Percentiles rank a stretch among this genome's conserved stretches.
These are phyloP conservation scores for Eucera pruinosa DNA, from an alignment of 2,888 invertebrate species.

Conservation along the genomic window DNA sequence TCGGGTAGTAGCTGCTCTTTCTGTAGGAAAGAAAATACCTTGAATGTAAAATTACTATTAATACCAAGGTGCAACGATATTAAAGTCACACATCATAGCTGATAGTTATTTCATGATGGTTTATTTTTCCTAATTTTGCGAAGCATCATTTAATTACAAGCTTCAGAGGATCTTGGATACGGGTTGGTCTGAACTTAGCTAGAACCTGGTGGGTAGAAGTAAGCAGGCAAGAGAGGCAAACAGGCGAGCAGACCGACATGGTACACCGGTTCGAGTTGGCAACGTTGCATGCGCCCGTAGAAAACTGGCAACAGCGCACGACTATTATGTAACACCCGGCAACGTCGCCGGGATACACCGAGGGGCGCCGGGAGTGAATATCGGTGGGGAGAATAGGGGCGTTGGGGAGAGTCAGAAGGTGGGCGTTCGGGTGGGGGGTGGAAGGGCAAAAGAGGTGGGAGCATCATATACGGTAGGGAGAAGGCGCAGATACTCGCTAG, in stretches of 20 bases:
- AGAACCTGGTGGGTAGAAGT: conserved; percentile 23
- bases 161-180: conserved; percentile 17
- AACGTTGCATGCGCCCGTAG: conserved; percentile 57
- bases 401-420: conserved; percentile 58
- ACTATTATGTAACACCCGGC: conserved; percentile 84
- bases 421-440: conserved; percentile 46
- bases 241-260: conserved; percentile 60
- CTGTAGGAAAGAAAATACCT: background rate
- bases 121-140: conserved; percentile 11
- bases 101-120: background rate
- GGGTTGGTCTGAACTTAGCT: conserved; percentile 37
- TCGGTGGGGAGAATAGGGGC: conserved; percentile 61
- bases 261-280: conserved; percentile 67
- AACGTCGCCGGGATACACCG: conserved; percentile 77
- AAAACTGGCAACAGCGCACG: conserved; percentile 77
- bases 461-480: conserved; percentile 66
- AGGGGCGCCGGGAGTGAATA: conserved; percentile 65
- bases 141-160: conserved; percentile 25
- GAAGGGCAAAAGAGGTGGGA: conserved; percentile 16
- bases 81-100: background rate
- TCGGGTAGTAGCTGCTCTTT: background rate
- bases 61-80: conserved; percentile 6
- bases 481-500: conserved; percentile 50
- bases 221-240: conserved; percentile 46
- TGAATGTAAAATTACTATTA: background rate